Evolutionary conservation across 2,113 vertebrate genomes (phyloP).

Genomic region (Boulengeromyrus knoepffleri): DNA sequence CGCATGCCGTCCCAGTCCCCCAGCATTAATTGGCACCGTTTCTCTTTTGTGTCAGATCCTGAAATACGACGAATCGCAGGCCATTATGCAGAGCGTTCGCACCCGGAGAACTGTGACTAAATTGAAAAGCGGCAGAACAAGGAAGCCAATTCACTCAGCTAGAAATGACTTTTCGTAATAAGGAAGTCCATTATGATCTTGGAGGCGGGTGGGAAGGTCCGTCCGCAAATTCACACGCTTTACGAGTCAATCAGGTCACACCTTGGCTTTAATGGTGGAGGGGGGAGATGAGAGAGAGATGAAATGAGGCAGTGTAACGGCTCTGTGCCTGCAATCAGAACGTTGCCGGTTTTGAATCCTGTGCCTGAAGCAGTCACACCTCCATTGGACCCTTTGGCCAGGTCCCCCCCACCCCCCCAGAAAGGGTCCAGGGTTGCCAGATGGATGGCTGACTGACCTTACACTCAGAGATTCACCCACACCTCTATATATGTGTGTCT

Average conservation of each 20-base stretch:
- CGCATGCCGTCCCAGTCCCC: constrained; percentile 20
- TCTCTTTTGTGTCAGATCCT: constrained; percentile 35
- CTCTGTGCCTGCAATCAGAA: neutral
- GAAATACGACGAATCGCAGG: constrained; percentile 29
- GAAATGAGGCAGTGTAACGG: neutral
- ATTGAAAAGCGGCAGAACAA: constrained; percentile 40
- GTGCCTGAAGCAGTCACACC: neutral
- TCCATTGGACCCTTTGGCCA: neutral
- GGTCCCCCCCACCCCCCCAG: neutral
- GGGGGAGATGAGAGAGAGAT: neutral
- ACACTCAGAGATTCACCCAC: neutral
- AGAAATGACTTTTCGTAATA: constrained; percentile 37
- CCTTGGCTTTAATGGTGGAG: neutral
- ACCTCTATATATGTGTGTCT: neutral
- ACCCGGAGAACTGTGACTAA: constrained; percentile 29
- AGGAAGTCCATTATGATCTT: constrained; percentile 28
- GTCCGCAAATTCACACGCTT: constrained; percentile 23
- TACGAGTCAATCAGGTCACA: constrained; percentile 10
- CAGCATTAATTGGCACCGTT: constrained; percentile 34
- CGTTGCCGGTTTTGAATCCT: neutral
- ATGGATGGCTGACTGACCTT: neutral
- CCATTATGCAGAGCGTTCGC: constrained; percentile 11
- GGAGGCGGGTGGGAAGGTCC: constrained; percentile 11
- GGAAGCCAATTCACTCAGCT: constrained; percentile 40
- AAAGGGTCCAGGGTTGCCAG: neutral